phyloP scores from a whole-genome alignment of 2,113 vertebrate species.

The Galbula dea region DNA sequence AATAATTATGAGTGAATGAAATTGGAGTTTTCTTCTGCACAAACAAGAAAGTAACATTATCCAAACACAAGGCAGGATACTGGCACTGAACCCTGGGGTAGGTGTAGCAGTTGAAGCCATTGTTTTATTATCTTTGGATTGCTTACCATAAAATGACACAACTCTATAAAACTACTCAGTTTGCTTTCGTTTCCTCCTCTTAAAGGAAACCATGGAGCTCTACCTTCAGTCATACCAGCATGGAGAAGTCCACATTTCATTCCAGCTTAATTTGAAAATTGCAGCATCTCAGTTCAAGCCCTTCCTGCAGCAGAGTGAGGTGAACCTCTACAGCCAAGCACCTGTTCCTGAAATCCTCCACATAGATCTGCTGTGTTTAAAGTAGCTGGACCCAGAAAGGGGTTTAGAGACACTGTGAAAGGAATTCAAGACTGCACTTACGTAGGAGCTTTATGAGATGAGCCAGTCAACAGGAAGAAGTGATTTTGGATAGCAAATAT shows the following conservation, averaged over 20 bases:
- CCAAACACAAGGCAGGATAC: background rate
- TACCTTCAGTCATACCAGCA: background rate
- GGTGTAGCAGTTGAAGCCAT: background rate
- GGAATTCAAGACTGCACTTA: background rate
- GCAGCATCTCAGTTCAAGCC: background rate
- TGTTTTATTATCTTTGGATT: background rate
- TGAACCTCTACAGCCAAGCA: background rate
- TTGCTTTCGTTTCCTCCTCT: background rate
- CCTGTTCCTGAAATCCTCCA: background rate
- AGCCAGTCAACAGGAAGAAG: background rate
- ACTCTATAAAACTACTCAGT: background rate
- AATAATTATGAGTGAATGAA: background rate
- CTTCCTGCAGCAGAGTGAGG: background rate
- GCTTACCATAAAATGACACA: background rate
- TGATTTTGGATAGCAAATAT: background rate
- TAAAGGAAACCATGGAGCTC: background rate
- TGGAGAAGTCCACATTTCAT: background rate
- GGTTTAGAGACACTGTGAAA: background rate
- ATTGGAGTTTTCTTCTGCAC: background rate
- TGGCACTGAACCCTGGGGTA: background rate
- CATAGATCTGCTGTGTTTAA: background rate
- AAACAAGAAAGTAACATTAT: background rate
- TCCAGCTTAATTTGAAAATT: background rate
- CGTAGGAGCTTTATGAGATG: background rate
- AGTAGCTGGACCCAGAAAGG: background rate